Conservation (phyloP, 2,888 invertebrate species). For the Synergus umbraculus region DNA sequence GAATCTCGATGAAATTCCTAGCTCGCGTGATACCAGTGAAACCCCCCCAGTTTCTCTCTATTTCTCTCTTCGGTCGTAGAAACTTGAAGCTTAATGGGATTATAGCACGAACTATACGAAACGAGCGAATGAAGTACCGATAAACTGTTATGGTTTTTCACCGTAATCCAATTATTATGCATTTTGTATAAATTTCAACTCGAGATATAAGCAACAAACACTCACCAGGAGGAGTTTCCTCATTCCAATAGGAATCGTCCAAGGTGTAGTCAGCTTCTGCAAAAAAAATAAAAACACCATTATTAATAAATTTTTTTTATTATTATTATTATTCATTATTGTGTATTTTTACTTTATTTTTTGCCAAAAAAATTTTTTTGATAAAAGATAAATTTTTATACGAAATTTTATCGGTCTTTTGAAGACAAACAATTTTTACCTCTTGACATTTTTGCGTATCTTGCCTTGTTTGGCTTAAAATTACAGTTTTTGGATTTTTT, state of each 20-base stretch:
- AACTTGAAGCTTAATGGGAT: slow-evolving; percentile 38
- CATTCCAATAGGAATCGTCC: slow-evolving; percentile 96
- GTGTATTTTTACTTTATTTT: no score
- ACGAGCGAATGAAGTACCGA: slow-evolving; percentile 34
- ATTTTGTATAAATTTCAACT: slow-evolving; percentile 11
- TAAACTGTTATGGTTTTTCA: slow-evolving; percentile 34
- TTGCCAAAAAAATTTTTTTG: no score
- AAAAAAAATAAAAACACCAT: slow-evolving; percentile 78
- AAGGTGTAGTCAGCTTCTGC: slow-evolving; percentile 94
- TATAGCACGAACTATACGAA: slow-evolving; percentile 23
- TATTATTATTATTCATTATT: no score
- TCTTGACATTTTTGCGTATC: no score
- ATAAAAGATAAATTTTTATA: no score
- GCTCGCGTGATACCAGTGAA: slow-evolving; percentile 31
- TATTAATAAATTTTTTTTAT: background rate
- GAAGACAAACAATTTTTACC: no score
- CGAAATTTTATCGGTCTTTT: no score
- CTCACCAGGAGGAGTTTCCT: slow-evolving; percentile 94
- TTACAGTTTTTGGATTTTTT: no score
- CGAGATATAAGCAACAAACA: slow-evolving; percentile 59
- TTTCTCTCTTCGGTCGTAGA: slow-evolving; percentile 8
- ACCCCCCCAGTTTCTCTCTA: slow-evolving; percentile 7
- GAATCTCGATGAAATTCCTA: slow-evolving; percentile 37
- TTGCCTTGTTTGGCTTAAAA: no score
- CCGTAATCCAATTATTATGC: slow-evolving; percentile 35